These are phyloP conservation scores for Platycheirus albimanus DNA, from an alignment of 2,888 invertebrate genomes.

Conservation along the genomic window DNA sequence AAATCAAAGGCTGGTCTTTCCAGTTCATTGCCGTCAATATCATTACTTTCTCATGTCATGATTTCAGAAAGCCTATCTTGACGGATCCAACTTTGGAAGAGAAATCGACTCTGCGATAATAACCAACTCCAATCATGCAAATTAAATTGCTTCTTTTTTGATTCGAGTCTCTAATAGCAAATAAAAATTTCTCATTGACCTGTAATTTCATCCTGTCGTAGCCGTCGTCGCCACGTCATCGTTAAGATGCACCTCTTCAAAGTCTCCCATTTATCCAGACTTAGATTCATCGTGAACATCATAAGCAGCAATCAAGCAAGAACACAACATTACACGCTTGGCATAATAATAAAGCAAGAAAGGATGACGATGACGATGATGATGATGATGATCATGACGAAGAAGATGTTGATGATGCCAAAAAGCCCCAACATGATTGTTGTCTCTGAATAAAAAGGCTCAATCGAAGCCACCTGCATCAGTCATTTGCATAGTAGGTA, in stretches of 20 bases:
- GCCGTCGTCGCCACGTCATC: slow-evolving; percentile 29
- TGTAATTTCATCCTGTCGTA: slow-evolving; percentile 50
- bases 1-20: too few species aligned
- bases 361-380: slow-evolving; percentile 18
- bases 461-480: slow-evolving; percentile 68
- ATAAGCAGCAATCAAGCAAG: background rate
- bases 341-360: slow-evolving; percentile 45
- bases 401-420: slow-evolving; percentile 32
- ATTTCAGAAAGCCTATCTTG: background rate
- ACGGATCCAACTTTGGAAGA: background rate
- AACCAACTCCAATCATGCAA: slow-evolving; percentile 57
- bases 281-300: slow-evolving; percentile 45
- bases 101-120: slow-evolving; percentile 34
- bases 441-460: slow-evolving; percentile 45
- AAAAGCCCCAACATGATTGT: slow-evolving; percentile 59
- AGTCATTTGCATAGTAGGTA: slow-evolving; percentile 70
- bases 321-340: slow-evolving; percentile 32
- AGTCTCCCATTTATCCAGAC: slow-evolving; percentile 30
- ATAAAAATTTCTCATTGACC: slow-evolving; percentile 57
- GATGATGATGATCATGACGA: too few species aligned
- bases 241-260: slow-evolving; percentile 40
- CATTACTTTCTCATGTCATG: background rate
- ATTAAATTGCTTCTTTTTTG: slow-evolving; percentile 50
- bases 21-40: too few species aligned
- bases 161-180: slow-evolving; percentile 7